A percentile compares a stretch with the other conserved stretches of the same genome.
These are phyloP conservation scores for Nephrotoma appendiculata DNA, from an alignment of 2,888 invertebrate genomes.

Conservation along the genomic window DNA sequence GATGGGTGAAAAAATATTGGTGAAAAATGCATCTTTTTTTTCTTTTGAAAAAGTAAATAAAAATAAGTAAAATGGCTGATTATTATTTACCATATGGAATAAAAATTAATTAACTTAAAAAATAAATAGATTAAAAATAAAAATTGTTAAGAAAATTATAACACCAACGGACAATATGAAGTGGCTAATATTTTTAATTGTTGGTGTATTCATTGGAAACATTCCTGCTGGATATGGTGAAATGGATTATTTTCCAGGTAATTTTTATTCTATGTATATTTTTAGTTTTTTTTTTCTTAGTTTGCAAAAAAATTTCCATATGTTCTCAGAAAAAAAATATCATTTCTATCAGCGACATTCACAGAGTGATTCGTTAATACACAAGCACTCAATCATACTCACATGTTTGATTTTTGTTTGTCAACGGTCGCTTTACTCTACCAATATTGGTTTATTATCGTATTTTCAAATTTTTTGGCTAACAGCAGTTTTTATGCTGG, in stretches of 20 bases:
- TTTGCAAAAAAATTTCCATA: background rate
- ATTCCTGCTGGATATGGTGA: background rate
- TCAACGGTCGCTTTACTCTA: no score
- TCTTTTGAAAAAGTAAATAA: background rate
- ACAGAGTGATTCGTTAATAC: background rate
- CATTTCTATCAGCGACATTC: background rate
- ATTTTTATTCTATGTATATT: background rate
- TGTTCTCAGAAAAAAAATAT: background rate
- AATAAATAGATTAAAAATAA: background rate
- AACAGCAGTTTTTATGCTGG: background rate
- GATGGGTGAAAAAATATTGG: background rate
- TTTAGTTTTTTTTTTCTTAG: background rate
- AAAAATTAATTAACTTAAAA: background rate
- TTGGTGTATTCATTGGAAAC: background rate
- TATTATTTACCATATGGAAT: background rate
- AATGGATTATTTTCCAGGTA: background rate
- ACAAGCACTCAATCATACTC: no score
- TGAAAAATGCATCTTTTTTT: background rate
- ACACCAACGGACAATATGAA: background rate
- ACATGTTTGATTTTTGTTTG: no score
- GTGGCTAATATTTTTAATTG: background rate
- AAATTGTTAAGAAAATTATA: background rate
- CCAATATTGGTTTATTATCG: no score
- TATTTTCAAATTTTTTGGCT: background rate
- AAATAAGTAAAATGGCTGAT: background rate